Base-by-base conservation (phyloP, 2,888 invertebrate species). In the Mellilla xanthometata region DNA sequence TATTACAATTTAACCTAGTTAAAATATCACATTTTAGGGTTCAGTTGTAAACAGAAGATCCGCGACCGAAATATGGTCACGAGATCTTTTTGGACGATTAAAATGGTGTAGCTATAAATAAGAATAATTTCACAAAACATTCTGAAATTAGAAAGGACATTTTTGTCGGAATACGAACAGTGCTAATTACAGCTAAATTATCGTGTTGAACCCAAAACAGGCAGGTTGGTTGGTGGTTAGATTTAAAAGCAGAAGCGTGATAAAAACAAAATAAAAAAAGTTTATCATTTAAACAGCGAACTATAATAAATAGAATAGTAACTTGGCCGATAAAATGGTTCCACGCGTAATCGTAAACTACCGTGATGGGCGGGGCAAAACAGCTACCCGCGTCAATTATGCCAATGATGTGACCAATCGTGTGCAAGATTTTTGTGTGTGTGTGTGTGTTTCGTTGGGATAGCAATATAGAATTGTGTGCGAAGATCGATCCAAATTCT, bases 141-240 rank as follows among this genome's bases (percentile, higher is more conserved):
- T 70, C 28, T 63, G 62, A 65, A 67, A 69, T 65, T 65, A 71
- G 66, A 66, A 71, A 73, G 74, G 78, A 82, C 81, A 81, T 83
- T 86, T 81, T 81, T 77, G 77, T 77, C 68, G 73, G 70, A 74
- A 76, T 67, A 76, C 78, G 74, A 76, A 69, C 79, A 84, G 77
- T 83, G 82, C 84, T 88, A 88, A 87, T 87, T 87, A 86, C 73
- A 56, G 62, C 72, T 77, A 71, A 84, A 84, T 85, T 86, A 85
- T 81, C 73, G 78, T 72, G 73, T 73, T 66, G 72, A 72, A 66
- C 68, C 60, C 62, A 52, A 62, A 60, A 57, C 50, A 48, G 54
- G 58, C 52, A 49, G 53, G 53, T 19, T 40, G 29, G 44, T 13
- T 12, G 10, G 11, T 24, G 59, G 58, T 1, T 1, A 24, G 48